These are phyloP conservation scores for Liolophura sinensis DNA, from an alignment of 1,140 invertebrate species.

Conservation along the genomic window DNA sequence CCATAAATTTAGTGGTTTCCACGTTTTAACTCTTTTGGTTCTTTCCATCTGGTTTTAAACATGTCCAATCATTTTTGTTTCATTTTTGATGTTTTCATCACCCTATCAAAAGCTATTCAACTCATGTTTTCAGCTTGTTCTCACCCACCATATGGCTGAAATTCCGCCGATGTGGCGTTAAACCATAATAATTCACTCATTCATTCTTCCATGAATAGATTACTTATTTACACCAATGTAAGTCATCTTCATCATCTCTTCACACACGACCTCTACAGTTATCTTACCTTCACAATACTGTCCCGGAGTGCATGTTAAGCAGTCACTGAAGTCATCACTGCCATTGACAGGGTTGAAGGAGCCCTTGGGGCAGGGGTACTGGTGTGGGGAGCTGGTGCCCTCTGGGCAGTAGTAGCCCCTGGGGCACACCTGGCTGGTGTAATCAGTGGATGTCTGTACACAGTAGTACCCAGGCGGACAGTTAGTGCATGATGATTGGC, in stretches of 20 bases:
- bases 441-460: constrained; percentile 43
- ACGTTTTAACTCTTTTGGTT: no score
- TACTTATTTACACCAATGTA: no score
- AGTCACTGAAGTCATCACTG: constrained; percentile 37
- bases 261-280: background rate
- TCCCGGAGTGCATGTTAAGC: constrained; percentile 47
- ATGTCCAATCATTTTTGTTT: no score
- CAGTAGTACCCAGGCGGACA: constrained; percentile 55
- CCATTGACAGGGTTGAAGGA: constrained; percentile 48
- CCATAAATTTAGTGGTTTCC: no score
- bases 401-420: constrained; percentile 49
- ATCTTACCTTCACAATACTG: constrained; percentile 49
- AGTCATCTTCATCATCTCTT: background rate
- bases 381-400: constrained; percentile 38
- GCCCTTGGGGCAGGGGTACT: constrained; percentile 48
- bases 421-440: constrained; percentile 35
- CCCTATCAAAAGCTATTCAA: no score
- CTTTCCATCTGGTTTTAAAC: no score
- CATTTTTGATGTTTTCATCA: no score
- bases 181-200: no score
- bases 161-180: no score
- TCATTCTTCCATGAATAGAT: no score
- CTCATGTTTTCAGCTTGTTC: no score
- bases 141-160: no score
- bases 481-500: constrained; percentile 34